phyloP scores from a whole-genome alignment of 2,888 invertebrate species.

The Pachycephus smyrnensis region DNA sequence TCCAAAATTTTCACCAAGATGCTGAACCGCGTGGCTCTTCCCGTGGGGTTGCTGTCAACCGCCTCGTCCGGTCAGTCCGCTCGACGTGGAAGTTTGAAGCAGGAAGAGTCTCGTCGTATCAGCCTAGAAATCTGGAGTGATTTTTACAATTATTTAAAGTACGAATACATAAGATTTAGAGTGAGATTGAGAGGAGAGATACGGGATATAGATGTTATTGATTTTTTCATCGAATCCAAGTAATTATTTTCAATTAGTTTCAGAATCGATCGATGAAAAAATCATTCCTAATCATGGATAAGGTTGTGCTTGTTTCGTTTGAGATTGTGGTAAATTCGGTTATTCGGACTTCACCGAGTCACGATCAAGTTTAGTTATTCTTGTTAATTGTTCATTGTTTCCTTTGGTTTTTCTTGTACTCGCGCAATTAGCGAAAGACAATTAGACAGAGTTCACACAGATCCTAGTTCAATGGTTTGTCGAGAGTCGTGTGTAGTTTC shows the following conservation, averaged over 20 bases:
- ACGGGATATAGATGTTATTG: background rate
- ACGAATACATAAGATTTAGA: background rate
- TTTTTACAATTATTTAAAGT: background rate
- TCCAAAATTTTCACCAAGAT: constrained; percentile 85
- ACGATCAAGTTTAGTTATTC: background rate
- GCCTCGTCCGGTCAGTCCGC: constrained; percentile 60
- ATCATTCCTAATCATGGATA: background rate
- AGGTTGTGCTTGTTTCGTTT: background rate
- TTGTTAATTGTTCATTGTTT: background rate
- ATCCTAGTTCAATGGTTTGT: background rate
- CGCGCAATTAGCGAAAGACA: background rate
- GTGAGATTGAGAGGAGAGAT: background rate
- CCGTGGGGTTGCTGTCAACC: constrained; percentile 65
- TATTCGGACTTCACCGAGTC: background rate
- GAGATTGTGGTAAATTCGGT: background rate
- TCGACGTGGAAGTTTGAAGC: constrained; percentile 49
- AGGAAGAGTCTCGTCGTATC: background rate
- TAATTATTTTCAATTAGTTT: background rate
- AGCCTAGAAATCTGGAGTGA: background rate
- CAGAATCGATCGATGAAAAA: background rate
- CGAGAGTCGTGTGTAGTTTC: background rate
- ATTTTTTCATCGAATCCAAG: background rate
- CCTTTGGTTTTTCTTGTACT: background rate
- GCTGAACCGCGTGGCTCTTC: constrained; percentile 66
- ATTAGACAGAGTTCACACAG: background rate